phyloP scores from a whole-genome alignment of 1,140 invertebrate species.

The Octopus bimaculoides region DNA sequence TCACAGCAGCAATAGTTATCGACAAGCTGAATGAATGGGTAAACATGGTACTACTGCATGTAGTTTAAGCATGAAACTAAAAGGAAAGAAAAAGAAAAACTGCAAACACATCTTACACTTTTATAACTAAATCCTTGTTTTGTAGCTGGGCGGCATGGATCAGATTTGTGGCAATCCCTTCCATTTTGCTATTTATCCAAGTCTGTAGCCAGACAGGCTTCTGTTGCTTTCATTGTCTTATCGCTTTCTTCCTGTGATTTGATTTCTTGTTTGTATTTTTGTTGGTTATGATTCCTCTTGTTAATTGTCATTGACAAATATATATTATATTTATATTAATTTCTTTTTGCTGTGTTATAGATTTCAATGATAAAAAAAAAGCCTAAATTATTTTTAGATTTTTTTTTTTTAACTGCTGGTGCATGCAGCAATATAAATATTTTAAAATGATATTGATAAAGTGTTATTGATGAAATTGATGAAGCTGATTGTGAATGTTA shows the following conservation, averaged over 20 bases:
- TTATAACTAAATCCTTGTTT: not conserved
- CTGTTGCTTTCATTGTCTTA: not conserved
- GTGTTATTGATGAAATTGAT: too few relatives aligned
- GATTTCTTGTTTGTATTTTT: not conserved
- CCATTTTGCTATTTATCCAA: not conserved
- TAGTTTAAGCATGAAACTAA: not conserved
- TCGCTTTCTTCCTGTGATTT: not conserved
- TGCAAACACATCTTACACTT: too few relatives aligned
- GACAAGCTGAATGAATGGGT: too few relatives aligned
- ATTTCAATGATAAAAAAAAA: too few relatives aligned
- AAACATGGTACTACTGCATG: not conserved
- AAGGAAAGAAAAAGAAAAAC: too few relatives aligned
- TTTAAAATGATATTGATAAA: not conserved
- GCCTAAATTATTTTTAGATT: not conserved
- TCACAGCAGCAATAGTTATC: too few relatives aligned
- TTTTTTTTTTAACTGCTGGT: not conserved
- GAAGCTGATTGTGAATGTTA: too few relatives aligned
- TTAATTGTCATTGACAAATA: not conserved
- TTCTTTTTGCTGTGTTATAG: too few relatives aligned
- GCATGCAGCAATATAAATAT: not conserved
- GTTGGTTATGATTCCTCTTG: not conserved
- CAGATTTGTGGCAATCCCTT: not conserved
- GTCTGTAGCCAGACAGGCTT: slow-evolving; percentile 1
- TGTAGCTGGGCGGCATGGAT: not conserved
- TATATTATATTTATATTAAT: too few relatives aligned